phyloP scores from a whole-genome alignment of 1,140 invertebrate genomes.

The Arctopsyche grandis region DNA sequence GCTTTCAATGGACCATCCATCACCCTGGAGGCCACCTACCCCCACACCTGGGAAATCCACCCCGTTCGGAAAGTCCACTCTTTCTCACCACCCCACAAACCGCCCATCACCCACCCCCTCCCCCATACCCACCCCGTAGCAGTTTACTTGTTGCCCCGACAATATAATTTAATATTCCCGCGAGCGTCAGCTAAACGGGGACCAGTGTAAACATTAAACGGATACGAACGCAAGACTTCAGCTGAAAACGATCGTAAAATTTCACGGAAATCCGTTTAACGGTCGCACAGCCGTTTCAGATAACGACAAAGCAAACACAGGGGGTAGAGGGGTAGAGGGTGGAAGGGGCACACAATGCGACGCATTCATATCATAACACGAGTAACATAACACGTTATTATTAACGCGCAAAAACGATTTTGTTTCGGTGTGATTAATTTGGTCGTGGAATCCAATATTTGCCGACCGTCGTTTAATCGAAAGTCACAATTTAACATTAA shows the following conservation, averaged over 20 bases:
- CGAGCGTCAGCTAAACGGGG: constrained; percentile 6
- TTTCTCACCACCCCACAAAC: neutral
- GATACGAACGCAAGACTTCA: constrained; percentile 15
- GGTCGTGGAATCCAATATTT: too few species aligned
- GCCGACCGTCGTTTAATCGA: too few species aligned
- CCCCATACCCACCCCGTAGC: neutral
- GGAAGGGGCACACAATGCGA: neutral
- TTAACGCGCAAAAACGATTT: too few species aligned
- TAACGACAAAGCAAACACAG: constrained; percentile 16
- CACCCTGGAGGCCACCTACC: neutral
- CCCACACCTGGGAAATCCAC: neutral
- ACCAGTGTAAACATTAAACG: constrained; percentile 35
- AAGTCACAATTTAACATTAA: too few species aligned
- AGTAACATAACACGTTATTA: too few species aligned
- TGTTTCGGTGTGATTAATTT: too few species aligned
- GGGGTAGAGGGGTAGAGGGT: too few species aligned
- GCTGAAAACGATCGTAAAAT: constrained; percentile 27
- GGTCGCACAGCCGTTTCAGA: neutral
- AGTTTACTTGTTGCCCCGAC: constrained; percentile 35
- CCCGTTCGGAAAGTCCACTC: neutral
- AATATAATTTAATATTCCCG: constrained; percentile 38
- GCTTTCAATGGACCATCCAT: constrained; percentile 2
- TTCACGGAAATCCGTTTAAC: constrained; percentile 1
- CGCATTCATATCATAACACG: too few species aligned
- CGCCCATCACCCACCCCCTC: neutral